These are phyloP conservation scores for Plestiodon gilberti DNA, from an alignment of 2,113 vertebrate species.

Conservation along the genomic window DNA sequence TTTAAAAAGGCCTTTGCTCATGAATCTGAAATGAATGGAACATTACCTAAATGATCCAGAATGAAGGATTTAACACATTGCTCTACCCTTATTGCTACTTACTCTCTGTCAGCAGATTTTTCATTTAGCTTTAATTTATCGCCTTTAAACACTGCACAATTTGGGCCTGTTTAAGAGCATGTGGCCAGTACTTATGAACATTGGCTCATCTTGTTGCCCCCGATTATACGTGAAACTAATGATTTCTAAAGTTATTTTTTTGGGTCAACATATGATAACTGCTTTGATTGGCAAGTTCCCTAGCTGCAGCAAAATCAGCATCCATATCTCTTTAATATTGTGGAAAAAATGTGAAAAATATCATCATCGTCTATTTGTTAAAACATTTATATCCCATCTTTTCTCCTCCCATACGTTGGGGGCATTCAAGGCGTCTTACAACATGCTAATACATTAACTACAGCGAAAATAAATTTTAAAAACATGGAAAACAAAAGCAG, in stretches of 20 bases:
- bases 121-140: constrained; percentile 83
- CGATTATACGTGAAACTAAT: constrained; percentile 78
- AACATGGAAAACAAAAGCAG: no score
- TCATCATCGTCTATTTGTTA: no score
- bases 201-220: constrained; percentile 70
- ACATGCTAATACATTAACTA: no score
- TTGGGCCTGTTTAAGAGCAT: constrained; percentile 80
- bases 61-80: constrained; percentile 86
- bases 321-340: not conserved
- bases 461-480: no score
- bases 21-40: constrained; percentile 90
- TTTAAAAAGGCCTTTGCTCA: constrained; percentile 80
- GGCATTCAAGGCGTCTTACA: no score
- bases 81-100: constrained; percentile 84
- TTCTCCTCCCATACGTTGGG: no score
- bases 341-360: no score
- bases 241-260: constrained; percentile 71
- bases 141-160: constrained; percentile 80
- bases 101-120: constrained; percentile 85
- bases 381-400: no score
- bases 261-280: constrained; percentile 71
- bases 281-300: constrained; percentile 58
- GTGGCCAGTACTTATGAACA: constrained; percentile 76
- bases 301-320: constrained; percentile 49
- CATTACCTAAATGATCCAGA: constrained; percentile 90